Percentiles rank a stretch among this genome's conserved stretches.
Evolutionary conservation across 2,113 vertebrate genomes (phyloP).

Genomic region (Pseudorhombus dupliciocellatus): DNA sequence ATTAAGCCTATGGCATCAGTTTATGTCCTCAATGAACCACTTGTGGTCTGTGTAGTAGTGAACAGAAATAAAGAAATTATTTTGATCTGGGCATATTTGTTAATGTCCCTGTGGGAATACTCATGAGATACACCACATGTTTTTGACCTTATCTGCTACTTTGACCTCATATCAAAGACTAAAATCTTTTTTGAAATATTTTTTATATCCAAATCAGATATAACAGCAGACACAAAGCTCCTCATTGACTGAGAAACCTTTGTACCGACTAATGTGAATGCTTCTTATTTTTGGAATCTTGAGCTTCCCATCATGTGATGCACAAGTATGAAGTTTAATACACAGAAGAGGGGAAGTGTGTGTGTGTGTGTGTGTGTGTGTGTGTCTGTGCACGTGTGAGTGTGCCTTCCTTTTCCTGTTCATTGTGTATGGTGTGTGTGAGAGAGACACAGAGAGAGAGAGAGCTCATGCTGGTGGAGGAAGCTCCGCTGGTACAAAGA

Average conservation of each 20-base stretch:
- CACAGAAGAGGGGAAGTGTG: slow-evolving; percentile 18
- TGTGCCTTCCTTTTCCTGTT: slow-evolving; percentile 57
- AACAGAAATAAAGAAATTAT: neutral
- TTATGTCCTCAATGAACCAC: neutral
- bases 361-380: neutral
- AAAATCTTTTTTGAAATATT: neutral
- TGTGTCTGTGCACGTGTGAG: neutral
- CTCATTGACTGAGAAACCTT: neutral
- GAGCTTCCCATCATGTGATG: neutral
- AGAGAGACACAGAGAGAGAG: neutral
- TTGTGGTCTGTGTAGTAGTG: neutral
- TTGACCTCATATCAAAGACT: neutral
- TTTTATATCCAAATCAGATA: neutral
- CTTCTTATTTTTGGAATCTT: slow-evolving; percentile 8
- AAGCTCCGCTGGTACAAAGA: slow-evolving; percentile 46
- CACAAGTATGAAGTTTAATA: slow-evolving; percentile 5
- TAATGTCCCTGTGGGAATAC: slow-evolving; percentile 26
- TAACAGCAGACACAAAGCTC: neutral
- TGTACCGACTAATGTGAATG: neutral
- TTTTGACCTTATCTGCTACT: neutral
- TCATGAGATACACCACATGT: slow-evolving; percentile 1
- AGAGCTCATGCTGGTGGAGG: slow-evolving; percentile 15
- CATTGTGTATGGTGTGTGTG: slow-evolving; percentile 41
- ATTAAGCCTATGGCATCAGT: neutral
- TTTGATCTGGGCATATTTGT: slow-evolving; percentile 24